Base-by-base conservation (phyloP, 2,888 invertebrate genomes). In the Galerucella pusilla region DNA sequence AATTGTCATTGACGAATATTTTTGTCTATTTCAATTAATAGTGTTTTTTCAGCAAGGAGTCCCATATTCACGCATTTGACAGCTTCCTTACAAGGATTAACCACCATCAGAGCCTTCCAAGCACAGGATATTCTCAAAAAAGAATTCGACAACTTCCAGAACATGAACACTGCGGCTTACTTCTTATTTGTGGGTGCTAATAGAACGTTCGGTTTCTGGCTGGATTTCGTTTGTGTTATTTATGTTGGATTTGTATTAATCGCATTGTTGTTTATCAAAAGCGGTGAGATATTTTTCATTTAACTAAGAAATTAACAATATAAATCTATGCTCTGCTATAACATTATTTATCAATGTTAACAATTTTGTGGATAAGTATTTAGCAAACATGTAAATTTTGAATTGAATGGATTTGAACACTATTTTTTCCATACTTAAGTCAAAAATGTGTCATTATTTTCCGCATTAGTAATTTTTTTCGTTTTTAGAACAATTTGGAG, bases 1-100 rank as follows among this genome's bases (percentile, higher is more conserved):
- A 28, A 28, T 28, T 20, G 20, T 28, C 28, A 1, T 28, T 28
- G 28, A 28, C 28, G 4, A 1, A 28, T 3, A 28, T 20, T 28
- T 35, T 35, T 5, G 35, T 9, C 1, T 42, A 7, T 42, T 42
- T 42, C 1, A 7, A 42, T 42, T 42, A 7, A 42, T 9, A 78
- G 63, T 64, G 20, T 20, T 52, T 42, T 84, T 86, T 68, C 85
- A 94, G 94, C 93, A 68, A 90, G 94, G 68, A 94, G 94, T 83
- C 95, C 95, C 0, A 91, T 96, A 0, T 95, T 93, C 85, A 91
- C 92, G 0, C 93, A 95, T 81, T 88, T 95, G 60, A 92, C 92
- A 80, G 92, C 94, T 68, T 92, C 93, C 0, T 89, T 96, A 35
- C 92, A 94, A 86, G 96, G 96, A 1, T 87, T 96, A 1, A 90